phyloP scores from a whole-genome alignment of 1,140 invertebrate genomes.

The Gryon sp. region DNA sequence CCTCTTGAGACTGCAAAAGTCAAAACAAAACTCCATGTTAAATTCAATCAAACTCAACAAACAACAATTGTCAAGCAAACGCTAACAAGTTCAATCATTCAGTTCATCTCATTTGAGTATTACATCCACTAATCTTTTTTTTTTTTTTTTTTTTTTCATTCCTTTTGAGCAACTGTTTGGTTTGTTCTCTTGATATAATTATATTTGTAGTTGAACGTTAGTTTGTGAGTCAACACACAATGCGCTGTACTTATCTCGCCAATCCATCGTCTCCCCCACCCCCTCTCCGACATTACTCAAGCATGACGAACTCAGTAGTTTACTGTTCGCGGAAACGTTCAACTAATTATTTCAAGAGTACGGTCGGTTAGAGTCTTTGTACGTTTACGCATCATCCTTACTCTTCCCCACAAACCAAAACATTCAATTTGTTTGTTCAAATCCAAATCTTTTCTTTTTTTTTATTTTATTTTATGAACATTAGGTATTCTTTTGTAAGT shows the following conservation, averaged over 20 bases:
- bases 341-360: conserved; percentile 55
- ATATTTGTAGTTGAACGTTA: conserved; percentile 6
- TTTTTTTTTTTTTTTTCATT: too few relatives aligned
- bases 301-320: conserved; percentile 50
- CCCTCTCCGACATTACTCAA: conserved; percentile 49
- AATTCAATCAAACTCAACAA: too few relatives aligned
- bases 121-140: too few relatives aligned
- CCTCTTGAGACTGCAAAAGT: conserved; percentile 65
- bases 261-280: conserved; percentile 41
- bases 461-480: too few relatives aligned
- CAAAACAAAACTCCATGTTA: conserved; percentile 14
- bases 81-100: too few relatives aligned
- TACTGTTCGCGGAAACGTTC: conserved; percentile 55
- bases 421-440: too few relatives aligned
- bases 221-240: conserved; percentile 46
- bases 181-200: conserved; percentile 47
- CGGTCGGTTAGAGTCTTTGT: conserved; percentile 42
- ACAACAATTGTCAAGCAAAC: too few relatives aligned
- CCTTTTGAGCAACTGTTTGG: too few relatives aligned
- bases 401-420: conserved; percentile 22
- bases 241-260: conserved; percentile 14
- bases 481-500: too few relatives aligned
- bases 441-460: too few relatives aligned
- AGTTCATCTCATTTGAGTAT: too few relatives aligned
- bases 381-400: conserved; percentile 33